Evolutionary conservation across 2,797 vertebrate genomes (phyloP).

Genomic region (Calcarius lapponicus): DNA sequence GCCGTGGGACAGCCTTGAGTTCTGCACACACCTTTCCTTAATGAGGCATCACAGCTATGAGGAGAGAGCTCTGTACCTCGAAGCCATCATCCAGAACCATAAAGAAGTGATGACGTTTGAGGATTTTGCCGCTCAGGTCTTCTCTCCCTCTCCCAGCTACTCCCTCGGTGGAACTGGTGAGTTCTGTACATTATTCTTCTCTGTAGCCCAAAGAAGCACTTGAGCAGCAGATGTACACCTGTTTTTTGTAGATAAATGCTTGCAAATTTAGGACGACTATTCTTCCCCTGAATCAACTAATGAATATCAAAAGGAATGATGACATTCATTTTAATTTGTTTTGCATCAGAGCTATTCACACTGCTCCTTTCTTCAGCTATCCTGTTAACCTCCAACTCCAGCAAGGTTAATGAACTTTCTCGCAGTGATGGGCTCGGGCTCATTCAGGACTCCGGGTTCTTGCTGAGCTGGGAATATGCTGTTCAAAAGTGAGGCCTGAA

Average conservation of each 20-base stretch:
- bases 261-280: slow-evolving; percentile 75
- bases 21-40: slow-evolving; percentile 70
- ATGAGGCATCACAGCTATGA: slow-evolving; percentile 85
- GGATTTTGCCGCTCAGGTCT: slow-evolving; percentile 96
- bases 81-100: slow-evolving; percentile 98
- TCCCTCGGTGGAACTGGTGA: slow-evolving; percentile 92
- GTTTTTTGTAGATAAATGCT: slow-evolving; percentile 80
- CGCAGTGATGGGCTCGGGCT: slow-evolving; percentile 67
- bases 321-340: slow-evolving; percentile 83
- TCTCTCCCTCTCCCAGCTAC: slow-evolving; percentile 91
- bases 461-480: slow-evolving; percentile 77
- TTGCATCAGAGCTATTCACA: slow-evolving; percentile 79
- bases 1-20: background rate
- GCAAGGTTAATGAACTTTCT: slow-evolving; percentile 82
- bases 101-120: slow-evolving; percentile 97
- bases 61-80: slow-evolving; percentile 94
- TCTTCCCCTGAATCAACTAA: slow-evolving; percentile 78
- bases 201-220: slow-evolving; percentile 55
- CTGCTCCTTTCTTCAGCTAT: slow-evolving; percentile 76
- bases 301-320: slow-evolving; percentile 89
- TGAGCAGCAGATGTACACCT: slow-evolving; percentile 76
- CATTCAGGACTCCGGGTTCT: slow-evolving; percentile 76
- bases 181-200: slow-evolving; percentile 68
- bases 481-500: slow-evolving; percentile 71
- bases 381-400: slow-evolving; percentile 76